Evolutionary conservation across 2,888 invertebrate species (phyloP).

Genomic region (Teleogryllus oceanicus): DNA sequence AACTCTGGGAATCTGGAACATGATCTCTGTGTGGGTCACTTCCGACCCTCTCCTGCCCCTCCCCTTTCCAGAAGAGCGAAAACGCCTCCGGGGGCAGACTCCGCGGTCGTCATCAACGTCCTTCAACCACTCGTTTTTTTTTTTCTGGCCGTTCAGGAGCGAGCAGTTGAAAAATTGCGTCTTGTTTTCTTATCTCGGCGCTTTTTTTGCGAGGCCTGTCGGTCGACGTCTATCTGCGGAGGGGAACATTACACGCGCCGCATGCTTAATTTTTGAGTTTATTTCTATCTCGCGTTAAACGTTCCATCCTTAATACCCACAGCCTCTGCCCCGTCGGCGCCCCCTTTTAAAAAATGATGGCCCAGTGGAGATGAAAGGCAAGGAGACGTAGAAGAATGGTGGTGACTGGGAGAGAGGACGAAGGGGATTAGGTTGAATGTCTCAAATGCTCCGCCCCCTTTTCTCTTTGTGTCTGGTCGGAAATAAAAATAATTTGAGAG

Average conservation of each 20-base stretch:
- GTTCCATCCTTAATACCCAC: slow-evolving; percentile 32
- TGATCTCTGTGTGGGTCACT: too few species aligned
- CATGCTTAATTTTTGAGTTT: slow-evolving; percentile 29
- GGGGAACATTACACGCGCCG: not conserved
- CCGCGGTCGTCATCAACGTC: too few species aligned
- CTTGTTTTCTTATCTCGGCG: slow-evolving; percentile 25
- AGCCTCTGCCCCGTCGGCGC: not conserved
- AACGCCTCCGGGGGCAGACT: too few species aligned
- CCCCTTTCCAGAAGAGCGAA: too few species aligned
- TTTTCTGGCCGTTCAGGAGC: not conserved
- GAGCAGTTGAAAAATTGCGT: slow-evolving; percentile 32
- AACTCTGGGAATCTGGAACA: too few species aligned
- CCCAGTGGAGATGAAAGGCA: not conserved
- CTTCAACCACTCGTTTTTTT: too few species aligned
- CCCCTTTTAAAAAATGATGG: too few species aligned
- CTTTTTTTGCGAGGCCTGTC: slow-evolving; percentile 28
- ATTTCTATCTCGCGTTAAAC: slow-evolving; percentile 31
- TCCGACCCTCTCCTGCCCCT: too few species aligned
- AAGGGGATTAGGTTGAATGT: slow-evolving; percentile 26
- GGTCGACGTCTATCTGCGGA: slow-evolving; percentile 28
- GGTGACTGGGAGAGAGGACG: slow-evolving; percentile 25
- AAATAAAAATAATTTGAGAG: slow-evolving; percentile 26
- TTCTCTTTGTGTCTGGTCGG: not conserved
- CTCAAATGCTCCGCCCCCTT: not conserved
- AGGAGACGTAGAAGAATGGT: not conserved